Base-by-base conservation (phyloP, 2,797 vertebrate genomes). In the Gymnopithys bicolor region DNA sequence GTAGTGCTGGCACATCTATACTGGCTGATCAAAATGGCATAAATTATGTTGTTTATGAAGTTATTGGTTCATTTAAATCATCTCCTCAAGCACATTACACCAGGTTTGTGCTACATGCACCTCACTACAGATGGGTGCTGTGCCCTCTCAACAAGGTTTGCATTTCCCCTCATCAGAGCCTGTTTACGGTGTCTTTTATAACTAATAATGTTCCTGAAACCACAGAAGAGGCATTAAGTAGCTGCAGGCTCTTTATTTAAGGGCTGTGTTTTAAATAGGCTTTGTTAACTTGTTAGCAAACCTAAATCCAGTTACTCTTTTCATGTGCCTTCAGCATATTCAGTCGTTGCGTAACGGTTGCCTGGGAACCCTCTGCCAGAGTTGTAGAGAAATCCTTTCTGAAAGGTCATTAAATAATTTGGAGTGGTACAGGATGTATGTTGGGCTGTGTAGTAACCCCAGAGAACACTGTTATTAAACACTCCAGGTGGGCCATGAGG, bases 331-430 rank as follows among this genome's bases (percentile, higher is more conserved):
- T 93, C 68, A 95, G 90, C 90, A 14, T 83, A 67, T 93, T 92
- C 56, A 84, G 78, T 64, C 19, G 60, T 88, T 95, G 84, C 21
- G 11, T 93, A 95, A 90, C 4, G 49, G 93, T 97, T 97, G 92
- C 95, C 71, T 92, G 56, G 94, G 92, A 97, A 71, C 84, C 69
- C 2, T 1, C 88, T 93, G 89, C 46, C 94, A 83, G 75, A 93
- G 92, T 87, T 95, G 92, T 92, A 94, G 85, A 93, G 76, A 93
- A 84, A 96, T 84, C 77, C 73, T 89, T 92, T 96, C 91, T 85
- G 84, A 93, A 96, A 96, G 77, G 84, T 94, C 89, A 88, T 93
- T 74, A 95, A 96, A 91, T 95, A 91, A 92, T 90, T 59, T 86
- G 92, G 74, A 92, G 63, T 70, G 87, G 84, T 89, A 33, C 64